phyloP scores from a whole-genome alignment of 2,113 vertebrate species.

The Lepisosteus osseus region DNA sequence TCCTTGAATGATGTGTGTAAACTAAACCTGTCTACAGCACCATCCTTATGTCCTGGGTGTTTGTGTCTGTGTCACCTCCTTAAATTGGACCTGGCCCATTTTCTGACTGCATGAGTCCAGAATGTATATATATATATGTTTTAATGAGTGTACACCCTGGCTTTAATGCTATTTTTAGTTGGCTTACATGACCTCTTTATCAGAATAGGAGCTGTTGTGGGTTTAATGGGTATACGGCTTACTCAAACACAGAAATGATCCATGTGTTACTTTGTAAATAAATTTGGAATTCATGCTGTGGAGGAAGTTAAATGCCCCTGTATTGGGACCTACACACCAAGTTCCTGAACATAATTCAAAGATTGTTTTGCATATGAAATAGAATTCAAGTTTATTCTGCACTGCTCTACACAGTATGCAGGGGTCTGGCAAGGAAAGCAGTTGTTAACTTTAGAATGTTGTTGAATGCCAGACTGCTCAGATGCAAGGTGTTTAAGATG shows the following conservation, averaged over 20 bases:
- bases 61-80: slow-evolving; percentile 37
- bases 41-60: slow-evolving; percentile 4
- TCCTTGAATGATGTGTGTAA: neutral
- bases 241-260: slow-evolving; percentile 5
- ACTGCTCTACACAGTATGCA: neutral
- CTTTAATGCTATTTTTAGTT: slow-evolving; percentile 43
- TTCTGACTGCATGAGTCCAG: slow-evolving; percentile 43
- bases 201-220: slow-evolving; percentile 26
- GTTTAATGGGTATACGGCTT: slow-evolving; percentile 10
- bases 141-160: slow-evolving; percentile 36
- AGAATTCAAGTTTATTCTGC: neutral
- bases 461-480: slow-evolving; percentile 4
- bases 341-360: too few relatives aligned
- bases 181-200: slow-evolving; percentile 20
- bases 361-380: too few relatives aligned
- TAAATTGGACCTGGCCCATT: slow-evolving; percentile 23
- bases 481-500: slow-evolving; percentile 6
- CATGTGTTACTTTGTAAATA: slow-evolving; percentile 26
- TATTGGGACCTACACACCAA: neutral
- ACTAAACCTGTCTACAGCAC: slow-evolving; percentile 20
- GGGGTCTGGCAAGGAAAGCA: neutral
- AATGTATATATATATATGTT: slow-evolving; percentile 53
- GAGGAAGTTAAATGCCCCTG: neutral
- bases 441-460: slow-evolving; percentile 5
- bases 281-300: slow-evolving; percentile 11